Percentiles rank a stretch among this genome's conserved stretches.
These are phyloP conservation scores for Diarsia brunnea DNA, from an alignment of 2,888 invertebrate genomes.

Conservation along the genomic window DNA sequence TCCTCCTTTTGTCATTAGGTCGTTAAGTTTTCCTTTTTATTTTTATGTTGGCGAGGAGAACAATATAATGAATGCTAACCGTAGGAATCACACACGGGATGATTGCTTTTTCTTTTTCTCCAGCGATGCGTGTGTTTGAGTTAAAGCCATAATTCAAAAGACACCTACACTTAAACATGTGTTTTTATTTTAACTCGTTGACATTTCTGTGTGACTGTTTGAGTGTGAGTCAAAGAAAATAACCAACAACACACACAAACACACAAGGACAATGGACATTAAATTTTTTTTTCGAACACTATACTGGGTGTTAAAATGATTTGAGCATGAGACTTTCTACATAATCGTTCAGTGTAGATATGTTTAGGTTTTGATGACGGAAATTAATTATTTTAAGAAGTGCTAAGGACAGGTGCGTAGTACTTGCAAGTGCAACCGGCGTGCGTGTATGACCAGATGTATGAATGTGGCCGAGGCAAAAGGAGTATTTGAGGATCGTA, in stretches of 20 bases:
- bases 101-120: background rate
- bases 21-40: slow-evolving; percentile 15
- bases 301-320: background rate
- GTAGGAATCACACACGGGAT: background rate
- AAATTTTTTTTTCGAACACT: background rate
- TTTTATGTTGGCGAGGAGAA: slow-evolving; percentile 5
- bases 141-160: background rate
- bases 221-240: background rate
- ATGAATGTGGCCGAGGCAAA: too few species aligned
- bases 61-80: slow-evolving; percentile 14
- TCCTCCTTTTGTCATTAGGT: slow-evolving; percentile 11
- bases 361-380: too few species aligned
- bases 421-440: too few species aligned
- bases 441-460: too few species aligned
- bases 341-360: background rate
- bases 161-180: background rate
- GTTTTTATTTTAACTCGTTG: background rate
- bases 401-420: too few species aligned
- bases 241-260: too few species aligned
- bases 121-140: background rate
- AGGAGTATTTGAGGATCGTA: too few species aligned
- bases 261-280: too few species aligned
- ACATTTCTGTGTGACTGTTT: background rate
- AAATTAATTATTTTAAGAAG: too few species aligned
- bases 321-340: background rate